A percentile compares a stretch with the other conserved stretches of the same genome.
Evolutionary conservation across 2,797 vertebrate species (phyloP).

Genomic region (Girardinus metallicus): DNA sequence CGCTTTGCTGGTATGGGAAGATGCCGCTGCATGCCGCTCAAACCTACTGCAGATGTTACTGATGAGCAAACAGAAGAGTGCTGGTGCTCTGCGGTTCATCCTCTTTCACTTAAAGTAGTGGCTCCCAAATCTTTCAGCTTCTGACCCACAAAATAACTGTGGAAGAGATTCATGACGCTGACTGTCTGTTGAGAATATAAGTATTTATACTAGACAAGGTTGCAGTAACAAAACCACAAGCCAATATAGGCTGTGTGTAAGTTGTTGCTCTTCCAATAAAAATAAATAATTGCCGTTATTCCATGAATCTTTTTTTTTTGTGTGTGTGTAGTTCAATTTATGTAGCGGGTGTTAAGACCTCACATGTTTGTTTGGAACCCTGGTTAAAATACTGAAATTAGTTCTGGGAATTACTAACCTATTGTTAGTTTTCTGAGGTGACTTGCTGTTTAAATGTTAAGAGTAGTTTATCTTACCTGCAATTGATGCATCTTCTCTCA

Average conservation of each 20-base stretch:
- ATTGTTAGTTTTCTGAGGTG: not conserved
- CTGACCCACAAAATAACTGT: slow-evolving; percentile 4
- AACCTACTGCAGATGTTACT: slow-evolving; percentile 61
- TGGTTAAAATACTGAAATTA: not conserved
- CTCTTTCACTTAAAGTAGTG: not conserved
- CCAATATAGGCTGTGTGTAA: not conserved
- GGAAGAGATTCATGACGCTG: not conserved
- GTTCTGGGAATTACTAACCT: not conserved
- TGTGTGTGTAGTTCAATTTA: not conserved
- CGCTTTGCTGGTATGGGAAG: slow-evolving; percentile 41
- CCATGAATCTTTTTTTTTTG: not conserved
- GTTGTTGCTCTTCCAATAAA: not conserved
- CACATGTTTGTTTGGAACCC: not conserved
- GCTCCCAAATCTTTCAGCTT: not conserved
- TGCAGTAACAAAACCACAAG: not conserved
- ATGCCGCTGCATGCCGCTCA: slow-evolving; percentile 47
- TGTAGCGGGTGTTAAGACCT: not conserved
- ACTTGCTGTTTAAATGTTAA: not conserved
- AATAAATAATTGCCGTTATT: not conserved
- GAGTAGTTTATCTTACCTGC: not conserved
- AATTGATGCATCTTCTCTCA: not conserved
- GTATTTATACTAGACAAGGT: not conserved
- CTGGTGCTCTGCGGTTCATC: not conserved
- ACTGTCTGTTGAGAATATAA: not conserved
- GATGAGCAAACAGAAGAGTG: slow-evolving; percentile 14